Percentiles rank a stretch among this genome's conserved stretches.
phyloP scores from a whole-genome alignment of 2,888 invertebrate genomes.

The Protophormia terraenovae region DNA sequence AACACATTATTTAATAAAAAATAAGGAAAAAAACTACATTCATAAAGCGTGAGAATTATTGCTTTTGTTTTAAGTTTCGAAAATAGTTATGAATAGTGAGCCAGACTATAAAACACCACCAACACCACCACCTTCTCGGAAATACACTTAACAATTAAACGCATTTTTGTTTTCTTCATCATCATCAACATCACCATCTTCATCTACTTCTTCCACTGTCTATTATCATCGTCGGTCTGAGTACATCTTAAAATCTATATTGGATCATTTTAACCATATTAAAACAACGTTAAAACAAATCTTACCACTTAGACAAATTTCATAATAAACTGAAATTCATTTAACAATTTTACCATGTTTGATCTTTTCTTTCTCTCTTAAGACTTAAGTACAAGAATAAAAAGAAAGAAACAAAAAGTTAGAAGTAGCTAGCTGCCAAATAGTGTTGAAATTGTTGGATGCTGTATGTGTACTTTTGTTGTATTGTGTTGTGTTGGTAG shows the following conservation, averaged over 20 bases:
- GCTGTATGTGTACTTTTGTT: not conserved
- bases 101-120: slow-evolving; percentile 23
- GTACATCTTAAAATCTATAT: not conserved
- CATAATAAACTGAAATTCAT: slow-evolving; percentile 48
- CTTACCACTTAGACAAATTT: slow-evolving; percentile 44
- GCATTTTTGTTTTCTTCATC: slow-evolving; percentile 57
- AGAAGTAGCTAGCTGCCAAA: not conserved
- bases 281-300: slow-evolving; percentile 28
- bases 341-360: slow-evolving; percentile 1
- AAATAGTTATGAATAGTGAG: slow-evolving; percentile 46
- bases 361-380: slow-evolving; percentile 39
- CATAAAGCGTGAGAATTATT: slow-evolving; percentile 65
- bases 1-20: slow-evolving; percentile 19
- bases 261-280: slow-evolving; percentile 36
- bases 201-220: not conserved
- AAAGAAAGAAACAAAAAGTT: not conserved
- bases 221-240: slow-evolving; percentile 8
- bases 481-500: not conserved
- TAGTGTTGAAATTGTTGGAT: slow-evolving; percentile 24
- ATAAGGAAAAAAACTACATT: slow-evolving; percentile 25
- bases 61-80: slow-evolving; percentile 51
- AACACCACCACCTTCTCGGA: slow-evolving; percentile 64
- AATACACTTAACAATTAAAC: slow-evolving; percentile 70
- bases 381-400: too few species aligned
- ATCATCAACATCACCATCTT: not conserved